These are phyloP conservation scores for Tetanocera ferruginea DNA, from an alignment of 2,888 invertebrate genomes.

Conservation along the genomic window DNA sequence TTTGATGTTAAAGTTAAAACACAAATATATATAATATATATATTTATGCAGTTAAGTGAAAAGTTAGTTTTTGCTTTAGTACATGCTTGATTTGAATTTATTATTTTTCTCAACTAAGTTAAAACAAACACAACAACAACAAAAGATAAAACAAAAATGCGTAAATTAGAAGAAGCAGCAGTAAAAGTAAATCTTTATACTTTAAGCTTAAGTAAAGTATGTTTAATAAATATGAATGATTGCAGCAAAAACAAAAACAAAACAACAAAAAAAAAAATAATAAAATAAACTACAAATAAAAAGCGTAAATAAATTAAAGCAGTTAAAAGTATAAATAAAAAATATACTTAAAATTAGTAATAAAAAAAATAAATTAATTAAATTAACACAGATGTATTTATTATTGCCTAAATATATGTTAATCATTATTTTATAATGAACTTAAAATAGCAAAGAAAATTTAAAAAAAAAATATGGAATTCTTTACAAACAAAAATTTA, in stretches of 20 bases:
- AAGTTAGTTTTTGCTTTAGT: background rate
- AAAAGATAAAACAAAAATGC: background rate
- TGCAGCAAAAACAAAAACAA: background rate
- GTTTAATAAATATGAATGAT: conserved; percentile 3
- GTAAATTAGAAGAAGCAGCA: background rate
- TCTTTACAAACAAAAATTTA: conserved; percentile 10
- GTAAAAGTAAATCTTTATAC: conserved; percentile 18
- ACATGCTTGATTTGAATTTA: background rate
- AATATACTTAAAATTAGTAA: background rate
- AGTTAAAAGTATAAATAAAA: conserved; percentile 54
- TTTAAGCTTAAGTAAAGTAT: conserved; percentile 25
- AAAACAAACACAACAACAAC: too few species aligned
- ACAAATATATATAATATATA: background rate
- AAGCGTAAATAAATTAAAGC: conserved; percentile 31
- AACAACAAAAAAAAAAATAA: background rate
- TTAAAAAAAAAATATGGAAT: background rate
- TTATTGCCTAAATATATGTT: conserved; percentile 40
- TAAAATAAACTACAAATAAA: conserved; percentile 4
- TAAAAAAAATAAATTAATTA: background rate
- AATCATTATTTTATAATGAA: conserved; percentile 47
- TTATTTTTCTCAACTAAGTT: background rate
- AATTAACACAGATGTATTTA: conserved; percentile 10
- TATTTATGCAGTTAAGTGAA: background rate
- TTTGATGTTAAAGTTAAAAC: background rate
- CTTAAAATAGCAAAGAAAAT: conserved; percentile 17